Evolutionary conservation across 2,888 invertebrate genomes (phyloP).

Genomic region (Abrostola triplasia): DNA sequence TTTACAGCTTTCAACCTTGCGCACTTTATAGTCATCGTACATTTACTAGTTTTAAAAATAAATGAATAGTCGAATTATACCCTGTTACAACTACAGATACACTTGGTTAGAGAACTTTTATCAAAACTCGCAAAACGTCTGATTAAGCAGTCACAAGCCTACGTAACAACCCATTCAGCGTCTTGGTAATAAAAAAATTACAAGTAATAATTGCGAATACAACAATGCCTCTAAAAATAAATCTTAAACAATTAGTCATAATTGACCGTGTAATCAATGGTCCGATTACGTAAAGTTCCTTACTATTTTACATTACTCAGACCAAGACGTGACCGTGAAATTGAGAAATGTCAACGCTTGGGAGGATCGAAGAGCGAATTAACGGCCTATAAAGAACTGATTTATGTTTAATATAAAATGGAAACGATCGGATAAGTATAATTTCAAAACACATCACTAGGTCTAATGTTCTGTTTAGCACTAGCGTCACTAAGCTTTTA

Average conservation of each 20-base stretch:
- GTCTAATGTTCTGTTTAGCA: no score
- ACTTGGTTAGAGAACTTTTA: no score
- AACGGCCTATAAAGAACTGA: not conserved
- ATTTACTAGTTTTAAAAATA: conserved; percentile 62
- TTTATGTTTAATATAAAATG: not conserved
- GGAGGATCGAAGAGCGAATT: conserved; percentile 8
- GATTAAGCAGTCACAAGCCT: not conserved
- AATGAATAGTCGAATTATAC: conserved; percentile 58
- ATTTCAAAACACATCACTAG: no score
- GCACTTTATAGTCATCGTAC: conserved; percentile 76
- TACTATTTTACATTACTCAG: conserved; percentile 10
- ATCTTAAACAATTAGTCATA: conserved; percentile 4
- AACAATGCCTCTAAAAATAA: not conserved
- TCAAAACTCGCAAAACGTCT: no score
- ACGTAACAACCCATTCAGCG: not conserved
- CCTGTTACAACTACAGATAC: no score
- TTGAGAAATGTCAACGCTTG: conserved; percentile 12
- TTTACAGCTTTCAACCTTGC: conserved; percentile 71
- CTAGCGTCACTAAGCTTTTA: not conserved
- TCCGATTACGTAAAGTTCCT: conserved; percentile 8
- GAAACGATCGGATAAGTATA: no score
- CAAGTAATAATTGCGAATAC: no score
- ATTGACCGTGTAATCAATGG: conserved; percentile 15
- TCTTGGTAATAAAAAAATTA: not conserved
- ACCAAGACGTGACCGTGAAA: conserved; percentile 10